These are phyloP conservation scores for Vanessa cardui DNA, from an alignment of 2,888 invertebrate species.

Conservation along the genomic window DNA sequence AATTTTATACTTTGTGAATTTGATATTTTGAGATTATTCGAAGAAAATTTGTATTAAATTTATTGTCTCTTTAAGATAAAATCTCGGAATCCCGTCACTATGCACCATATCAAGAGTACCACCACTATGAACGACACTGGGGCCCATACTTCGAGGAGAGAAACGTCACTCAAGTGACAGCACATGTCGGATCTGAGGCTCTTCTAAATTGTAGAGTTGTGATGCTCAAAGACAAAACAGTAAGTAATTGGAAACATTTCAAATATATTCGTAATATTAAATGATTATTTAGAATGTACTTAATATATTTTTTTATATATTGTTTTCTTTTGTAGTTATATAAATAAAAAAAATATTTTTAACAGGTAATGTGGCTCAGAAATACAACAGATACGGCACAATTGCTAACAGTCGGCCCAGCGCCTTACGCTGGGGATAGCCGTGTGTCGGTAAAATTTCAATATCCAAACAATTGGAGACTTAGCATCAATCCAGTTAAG, in stretches of 20 bases:
- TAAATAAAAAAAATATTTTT: too few species aligned
- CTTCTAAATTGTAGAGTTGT: conserved; percentile 86
- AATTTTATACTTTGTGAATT: too few species aligned
- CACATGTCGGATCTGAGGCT: conserved; percentile 85
- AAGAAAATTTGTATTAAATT: neutral
- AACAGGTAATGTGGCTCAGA: conserved; percentile 87
- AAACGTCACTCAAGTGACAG: conserved; percentile 82
- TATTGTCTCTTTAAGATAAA: conserved; percentile 58
- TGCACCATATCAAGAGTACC: conserved; percentile 80
- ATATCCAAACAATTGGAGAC: conserved; percentile 88
- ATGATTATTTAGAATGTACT: neutral
- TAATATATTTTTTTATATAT: too few species aligned
- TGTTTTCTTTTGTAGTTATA: neutral
- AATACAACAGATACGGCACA: conserved; percentile 85
- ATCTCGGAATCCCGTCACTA: conserved; percentile 72
- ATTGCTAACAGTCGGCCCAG: conserved; percentile 85
- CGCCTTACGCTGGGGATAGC: conserved; percentile 85
- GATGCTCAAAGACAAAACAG: conserved; percentile 88
- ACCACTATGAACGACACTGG: conserved; percentile 87
- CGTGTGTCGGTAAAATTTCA: conserved; percentile 86
- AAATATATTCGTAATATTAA: neutral
- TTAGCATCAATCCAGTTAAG: conserved; percentile 87
- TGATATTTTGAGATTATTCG: neutral
- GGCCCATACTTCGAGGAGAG: conserved; percentile 87
- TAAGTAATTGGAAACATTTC: conserved; percentile 50